Evolutionary conservation across 2,113 vertebrate genomes (phyloP).

Genomic region (Naja naja): DNA sequence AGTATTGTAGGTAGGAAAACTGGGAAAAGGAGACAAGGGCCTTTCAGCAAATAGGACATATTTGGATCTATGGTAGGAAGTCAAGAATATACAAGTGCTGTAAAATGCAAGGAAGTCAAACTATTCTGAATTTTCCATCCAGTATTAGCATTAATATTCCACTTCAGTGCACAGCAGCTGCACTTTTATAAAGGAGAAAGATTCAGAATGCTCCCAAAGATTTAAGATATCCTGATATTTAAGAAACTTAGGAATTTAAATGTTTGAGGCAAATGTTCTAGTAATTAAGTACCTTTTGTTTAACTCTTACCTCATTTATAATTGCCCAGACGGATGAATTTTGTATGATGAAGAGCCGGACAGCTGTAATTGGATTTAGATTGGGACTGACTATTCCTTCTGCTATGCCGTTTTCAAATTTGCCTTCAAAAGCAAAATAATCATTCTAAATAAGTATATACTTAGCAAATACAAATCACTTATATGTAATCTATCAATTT

Average conservation of each 20-base stretch:
- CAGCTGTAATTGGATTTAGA: slow-evolving; percentile 87
- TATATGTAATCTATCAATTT: not conserved
- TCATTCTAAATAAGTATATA: slow-evolving; percentile 15
- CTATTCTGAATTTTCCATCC: not conserved
- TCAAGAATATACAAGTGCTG: not conserved
- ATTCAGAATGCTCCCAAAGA: not conserved
- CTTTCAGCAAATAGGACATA: not conserved
- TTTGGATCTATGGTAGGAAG: not conserved
- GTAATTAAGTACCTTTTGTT: not conserved
- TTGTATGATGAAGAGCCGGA: slow-evolving; percentile 88
- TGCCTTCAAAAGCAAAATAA: slow-evolving; percentile 72
- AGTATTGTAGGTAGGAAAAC: not conserved
- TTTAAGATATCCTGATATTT: not conserved
- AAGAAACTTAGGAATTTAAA: not conserved
- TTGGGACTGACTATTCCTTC: slow-evolving; percentile 85
- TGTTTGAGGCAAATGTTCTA: not conserved
- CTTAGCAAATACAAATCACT: not conserved
- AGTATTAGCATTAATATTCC: not conserved
- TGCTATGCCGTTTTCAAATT: slow-evolving; percentile 89
- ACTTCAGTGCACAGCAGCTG: not conserved
- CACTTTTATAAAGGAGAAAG: not conserved
- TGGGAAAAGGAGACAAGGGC: not conserved
- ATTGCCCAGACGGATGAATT: slow-evolving; percentile 96
- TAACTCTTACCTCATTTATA: slow-evolving; percentile 87
- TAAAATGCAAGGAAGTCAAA: not conserved